Evolutionary conservation across 2,113 vertebrate species (phyloP), one percentile per base, ranked within the genome.

Genomic region (Dasyornis broadbenti): DNA sequence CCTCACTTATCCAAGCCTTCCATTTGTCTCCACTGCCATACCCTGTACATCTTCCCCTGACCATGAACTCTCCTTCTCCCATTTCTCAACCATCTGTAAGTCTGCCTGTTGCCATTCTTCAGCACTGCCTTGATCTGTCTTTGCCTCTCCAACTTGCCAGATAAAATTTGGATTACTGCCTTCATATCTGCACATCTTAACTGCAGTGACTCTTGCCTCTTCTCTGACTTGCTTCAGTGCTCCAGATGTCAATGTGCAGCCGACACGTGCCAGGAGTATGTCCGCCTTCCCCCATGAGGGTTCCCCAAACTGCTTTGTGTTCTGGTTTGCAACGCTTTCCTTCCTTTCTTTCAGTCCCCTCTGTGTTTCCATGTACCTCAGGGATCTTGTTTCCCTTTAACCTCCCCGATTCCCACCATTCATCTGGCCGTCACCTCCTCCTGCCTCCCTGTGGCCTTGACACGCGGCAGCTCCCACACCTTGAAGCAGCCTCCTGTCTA

Each of bases 341-440:
- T 70, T 73, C 31, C 56, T 83, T 81, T n/a, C 39, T 73, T 85
- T 70, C 72, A 21, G 0, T 30, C 50, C 40, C 15, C 33, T 76
- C n/a, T 0, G 0, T 35, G 37, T 28, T 85, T 52, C 52, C 1
- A 0, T 26, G 39, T n/a, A 10, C 42, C n/a, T 79, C 1, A 0
- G 26, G 42, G 35, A 21, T 33, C 72, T 47, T 13, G 15, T 57
- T 86, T 82, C 54, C 45, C 57, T 47, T n/a, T 7, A 40, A 30
- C 31, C 45, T 88, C 12, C 16, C 13, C 3, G 2, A 8, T 30
- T 49, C 57, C 57, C 22, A 64, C 23, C 0, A 0, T 47, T 63
- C 42, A 2, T 45, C 20, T 18, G 37, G 33, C 24, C 3, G 0
- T 64, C 22, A 1, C 28, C 78, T 80, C n/a, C 47, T 76, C 49